These are phyloP conservation scores for Tokudaia tokunoshimensis DNA, from an alignment of 2,797 vertebrate species.

Conservation along the genomic window DNA sequence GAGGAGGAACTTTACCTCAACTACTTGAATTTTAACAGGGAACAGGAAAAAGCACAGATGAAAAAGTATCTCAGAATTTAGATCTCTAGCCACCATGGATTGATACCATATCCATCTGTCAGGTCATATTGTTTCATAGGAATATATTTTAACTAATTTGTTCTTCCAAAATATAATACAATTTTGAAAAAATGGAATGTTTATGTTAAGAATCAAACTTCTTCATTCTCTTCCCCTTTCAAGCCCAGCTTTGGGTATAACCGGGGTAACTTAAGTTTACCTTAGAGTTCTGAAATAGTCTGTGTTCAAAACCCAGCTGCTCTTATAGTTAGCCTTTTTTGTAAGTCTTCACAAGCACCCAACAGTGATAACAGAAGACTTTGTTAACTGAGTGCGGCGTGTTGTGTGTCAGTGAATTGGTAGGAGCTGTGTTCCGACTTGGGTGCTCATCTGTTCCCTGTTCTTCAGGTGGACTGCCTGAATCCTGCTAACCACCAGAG, in stretches of 20 bases:
- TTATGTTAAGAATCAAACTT: slow-evolving; percentile 52
- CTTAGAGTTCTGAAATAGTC: slow-evolving; percentile 22
- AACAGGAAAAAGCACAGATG: slow-evolving; percentile 25
- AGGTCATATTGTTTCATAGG: background rate
- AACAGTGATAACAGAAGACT: background rate
- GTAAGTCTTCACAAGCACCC: background rate
- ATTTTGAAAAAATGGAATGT: slow-evolving; percentile 34
- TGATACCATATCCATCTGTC: background rate
- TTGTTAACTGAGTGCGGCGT: accelerated
- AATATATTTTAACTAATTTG: slow-evolving; percentile 18
- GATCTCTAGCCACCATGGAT: background rate
- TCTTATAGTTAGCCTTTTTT: slow-evolving; percentile 3
- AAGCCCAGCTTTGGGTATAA: background rate
- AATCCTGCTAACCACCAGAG: slow-evolving; percentile 96
- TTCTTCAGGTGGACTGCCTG: slow-evolving; percentile 95
- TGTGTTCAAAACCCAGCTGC: background rate
- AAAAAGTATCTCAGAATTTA: slow-evolving; percentile 38
- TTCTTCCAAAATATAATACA: slow-evolving; percentile 10
- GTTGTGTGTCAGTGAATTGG: accelerated
- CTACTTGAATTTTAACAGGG: slow-evolving; percentile 20
- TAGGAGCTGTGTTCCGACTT: accelerated
- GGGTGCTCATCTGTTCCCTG: slow-evolving; percentile 38
- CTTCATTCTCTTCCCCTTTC: background rate
- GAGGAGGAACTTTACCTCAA: background rate
- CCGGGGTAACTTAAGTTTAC: background rate